These are phyloP conservation scores for Cryptoprocta ferox DNA, from an alignment of 2,797 vertebrate species.

Conservation along the genomic window DNA sequence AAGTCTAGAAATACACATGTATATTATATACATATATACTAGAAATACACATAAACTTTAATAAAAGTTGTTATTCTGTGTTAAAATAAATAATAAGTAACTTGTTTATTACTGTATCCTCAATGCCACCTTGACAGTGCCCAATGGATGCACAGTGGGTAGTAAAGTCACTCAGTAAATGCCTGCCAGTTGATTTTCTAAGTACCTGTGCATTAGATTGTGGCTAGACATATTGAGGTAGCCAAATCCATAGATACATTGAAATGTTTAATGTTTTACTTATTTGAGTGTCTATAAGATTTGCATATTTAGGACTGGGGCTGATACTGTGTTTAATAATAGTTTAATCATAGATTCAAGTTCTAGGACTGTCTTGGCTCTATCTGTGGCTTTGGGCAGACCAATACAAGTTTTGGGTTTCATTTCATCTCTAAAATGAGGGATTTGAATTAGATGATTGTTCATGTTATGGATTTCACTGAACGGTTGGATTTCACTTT, in stretches of 20 bases:
- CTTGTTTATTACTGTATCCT: background rate
- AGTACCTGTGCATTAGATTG: no score
- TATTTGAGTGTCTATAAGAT: background rate
- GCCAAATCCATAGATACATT: background rate
- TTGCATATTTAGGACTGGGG: background rate
- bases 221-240: background rate
- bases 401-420: background rate
- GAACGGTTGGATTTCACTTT: background rate
- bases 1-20: background rate
- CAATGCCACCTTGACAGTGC: background rate
- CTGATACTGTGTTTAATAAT: background rate
- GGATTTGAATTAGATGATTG: background rate
- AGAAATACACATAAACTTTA: conserved; percentile 31
- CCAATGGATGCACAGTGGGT: background rate
- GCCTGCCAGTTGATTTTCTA: background rate
- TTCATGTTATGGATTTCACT: background rate
- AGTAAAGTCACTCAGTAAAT: background rate
- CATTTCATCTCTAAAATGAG: background rate
- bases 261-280: conserved; percentile 26
- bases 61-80: background rate
- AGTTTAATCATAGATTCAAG: background rate
- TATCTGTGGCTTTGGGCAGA: background rate
- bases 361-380: background rate
- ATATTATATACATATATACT: no score
- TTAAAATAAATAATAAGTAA: background rate